Base-by-base conservation (phyloP, 1,140 invertebrate species). In the Leucophenga varia region DNA sequence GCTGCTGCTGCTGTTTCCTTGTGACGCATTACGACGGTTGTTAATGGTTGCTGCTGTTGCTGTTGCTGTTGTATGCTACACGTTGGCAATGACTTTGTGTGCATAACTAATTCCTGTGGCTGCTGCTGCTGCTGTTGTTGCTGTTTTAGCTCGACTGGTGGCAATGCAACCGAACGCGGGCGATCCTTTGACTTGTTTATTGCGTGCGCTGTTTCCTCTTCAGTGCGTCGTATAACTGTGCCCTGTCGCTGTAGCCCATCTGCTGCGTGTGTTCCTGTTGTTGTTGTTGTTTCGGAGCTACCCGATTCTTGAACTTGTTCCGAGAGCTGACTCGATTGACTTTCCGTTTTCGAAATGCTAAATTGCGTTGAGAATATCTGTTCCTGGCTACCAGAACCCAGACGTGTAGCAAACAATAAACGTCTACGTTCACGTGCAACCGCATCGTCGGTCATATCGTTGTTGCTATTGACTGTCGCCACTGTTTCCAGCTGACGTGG, bases 321-420 rank as follows among this genome's bases (percentile, higher is more conserved):
- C 7, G 76, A 78, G 31, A 78, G 58, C 61, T 78, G 76, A 45
- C 76, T 78, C 17, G 70, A 78, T 35, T 76, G 71, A 47, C 76
- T 78, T 42, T 78, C 76, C 2, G 76, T 78, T 55, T 78, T 78
- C 3, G 76, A 77, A 50, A 78, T 72, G 50, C 76, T 77, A 37
- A 78, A 76, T 54, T 77, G 76, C 3, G 69, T 75, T 43, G 73
- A 69, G 54, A 78, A 78, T 8, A 78, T 45, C 60, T 77, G 76
- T 47, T 78, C 76, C 54, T 78, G 74, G 38, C 76, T 77, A 35
- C 73, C 73, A 2, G 68, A 72, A 2, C 76, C 76, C 7, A 78
- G 42, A 5, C 75, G 74, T 3, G 76, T 78, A 45, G 75, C 70
- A 38, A 78, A 78, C 37, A 77, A 61, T 36, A 78, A 47, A 28